phyloP scores from a whole-genome alignment of 2,888 invertebrate genomes.

The Drosophila sordidula region DNA sequence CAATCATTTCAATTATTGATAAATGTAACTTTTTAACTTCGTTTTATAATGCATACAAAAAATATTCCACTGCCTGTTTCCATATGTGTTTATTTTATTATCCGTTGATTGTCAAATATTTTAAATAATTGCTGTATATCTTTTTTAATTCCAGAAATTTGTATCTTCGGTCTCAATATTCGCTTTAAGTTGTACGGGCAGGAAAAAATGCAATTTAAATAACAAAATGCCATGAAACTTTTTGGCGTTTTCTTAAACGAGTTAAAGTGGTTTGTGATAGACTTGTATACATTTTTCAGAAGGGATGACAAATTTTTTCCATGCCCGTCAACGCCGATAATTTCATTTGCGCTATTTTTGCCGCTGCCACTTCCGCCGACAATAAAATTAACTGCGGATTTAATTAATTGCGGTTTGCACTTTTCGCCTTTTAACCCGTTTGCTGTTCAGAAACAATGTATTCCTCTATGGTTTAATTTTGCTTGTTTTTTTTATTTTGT shows the following conservation, averaged over 20 bases:
- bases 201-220: constrained; percentile 1
- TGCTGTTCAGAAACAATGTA: constrained; percentile 21
- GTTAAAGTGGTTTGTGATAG: constrained; percentile 26
- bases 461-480: constrained; percentile 22
- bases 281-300: constrained; percentile 2
- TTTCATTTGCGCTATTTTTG: constrained; percentile 57
- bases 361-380: constrained; percentile 62
- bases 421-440: constrained; percentile 53
- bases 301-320: constrained; percentile 17
- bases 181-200: too few relatives aligned
- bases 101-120: too few relatives aligned
- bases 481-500: constrained; percentile 7
- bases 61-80: too few relatives aligned
- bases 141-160: too few relatives aligned
- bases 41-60: too few relatives aligned
- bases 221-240: not conserved
- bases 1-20: too few relatives aligned
- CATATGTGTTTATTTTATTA: too few relatives aligned
- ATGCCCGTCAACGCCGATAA: constrained; percentile 41
- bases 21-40: too few relatives aligned
- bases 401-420: constrained; percentile 65
- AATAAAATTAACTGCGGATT: constrained; percentile 63
- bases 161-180: too few relatives aligned
- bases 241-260: not conserved
- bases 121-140: too few relatives aligned